Evolutionary conservation across 2,888 invertebrate species (phyloP), one percentile per base, ranked within the genome.

Genomic region (Platycheirus albimanus): DNA sequence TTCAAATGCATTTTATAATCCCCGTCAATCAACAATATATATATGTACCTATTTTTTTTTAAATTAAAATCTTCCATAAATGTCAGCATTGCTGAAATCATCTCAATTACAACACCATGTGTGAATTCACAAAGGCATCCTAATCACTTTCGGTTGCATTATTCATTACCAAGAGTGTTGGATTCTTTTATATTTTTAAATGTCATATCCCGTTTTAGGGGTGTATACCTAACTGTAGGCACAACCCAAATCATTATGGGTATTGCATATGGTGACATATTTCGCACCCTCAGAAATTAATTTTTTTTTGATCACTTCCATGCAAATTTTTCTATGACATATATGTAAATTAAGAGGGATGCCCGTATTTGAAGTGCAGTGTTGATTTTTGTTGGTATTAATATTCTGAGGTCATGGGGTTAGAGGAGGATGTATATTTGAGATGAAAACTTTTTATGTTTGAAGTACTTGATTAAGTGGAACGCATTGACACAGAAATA

Each of bases 91-190:
- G 3, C 20, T 17, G 24, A 28, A 24, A 36, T 51, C 56, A 51
- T 64, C 56, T 64, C 51, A 72, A 78, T 72, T 66, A 71, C 20
- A 66, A 28, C 58, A 61, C 43, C 61, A 61, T 61, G 45, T 61
- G 61, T 45, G 28, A 4, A 61, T 43, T 51, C 13, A 74, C 74
- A 79, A 79, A 52, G 74, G 17, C 30, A 15, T 51, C 51, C 58
- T 76, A 70, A 80, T 76, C 80, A 80, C 80, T 64, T 56, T 75
- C 41, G 56, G 74, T 80, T 75, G 75, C 75, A 74, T 80, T 75
- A 76, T 80, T 80, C 76, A 80, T 70, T 76, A 67, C 20, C 24
- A 47, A 54, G n/a, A n/a, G 63, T 20, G 19, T 28, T 49, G 6
- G 6, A 15, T 20, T 64, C 41, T 72, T 52, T 64, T 4, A 33